A percentile compares a stretch with the other conserved stretches of the same genome.
Evolutionary conservation across 2,888 invertebrate genomes (phyloP).

Genomic region (Muscina levida): DNA sequence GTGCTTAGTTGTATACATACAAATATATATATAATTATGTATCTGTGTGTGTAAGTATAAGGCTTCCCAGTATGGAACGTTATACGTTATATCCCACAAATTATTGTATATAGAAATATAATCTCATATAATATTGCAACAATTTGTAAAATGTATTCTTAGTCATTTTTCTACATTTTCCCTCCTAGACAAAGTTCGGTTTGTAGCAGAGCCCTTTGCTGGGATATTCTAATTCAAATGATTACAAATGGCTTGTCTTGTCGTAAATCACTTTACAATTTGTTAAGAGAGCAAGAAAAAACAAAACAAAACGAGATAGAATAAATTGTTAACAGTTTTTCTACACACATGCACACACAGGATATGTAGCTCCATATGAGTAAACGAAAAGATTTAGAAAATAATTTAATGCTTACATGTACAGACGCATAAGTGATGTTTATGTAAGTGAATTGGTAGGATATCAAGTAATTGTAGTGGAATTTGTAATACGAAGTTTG

Average conservation of each 20-base stretch:
- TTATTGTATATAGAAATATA: constrained; percentile 70
- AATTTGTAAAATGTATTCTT: constrained; percentile 70
- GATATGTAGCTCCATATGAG: neutral
- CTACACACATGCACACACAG: constrained; percentile 43
- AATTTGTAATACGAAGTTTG: too few species aligned
- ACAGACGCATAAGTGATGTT: constrained; percentile 76
- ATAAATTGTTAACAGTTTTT: constrained; percentile 53
- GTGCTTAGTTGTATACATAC: constrained; percentile 43
- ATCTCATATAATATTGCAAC: constrained; percentile 75
- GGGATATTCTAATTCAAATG: constrained; percentile 74
- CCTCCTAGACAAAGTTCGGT: neutral
- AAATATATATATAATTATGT: neutral
- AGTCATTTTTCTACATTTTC: constrained; percentile 41
- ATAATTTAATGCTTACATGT: constrained; percentile 71
- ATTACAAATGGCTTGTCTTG: constrained; percentile 78
- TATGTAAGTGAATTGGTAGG: too few species aligned
- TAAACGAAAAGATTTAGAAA: constrained; percentile 61
- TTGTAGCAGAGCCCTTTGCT: neutral
- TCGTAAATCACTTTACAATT: constrained; percentile 79
- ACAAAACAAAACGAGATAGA: too few species aligned
- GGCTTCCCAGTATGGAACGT: neutral
- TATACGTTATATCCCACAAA: constrained; percentile 40
- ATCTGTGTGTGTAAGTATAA: constrained; percentile 8
- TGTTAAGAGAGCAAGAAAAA: too few species aligned
- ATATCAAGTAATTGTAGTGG: too few species aligned